These are phyloP conservation scores for Gryllus longicercus DNA, from an alignment of 2,888 invertebrate genomes.

Conservation along the genomic window DNA sequence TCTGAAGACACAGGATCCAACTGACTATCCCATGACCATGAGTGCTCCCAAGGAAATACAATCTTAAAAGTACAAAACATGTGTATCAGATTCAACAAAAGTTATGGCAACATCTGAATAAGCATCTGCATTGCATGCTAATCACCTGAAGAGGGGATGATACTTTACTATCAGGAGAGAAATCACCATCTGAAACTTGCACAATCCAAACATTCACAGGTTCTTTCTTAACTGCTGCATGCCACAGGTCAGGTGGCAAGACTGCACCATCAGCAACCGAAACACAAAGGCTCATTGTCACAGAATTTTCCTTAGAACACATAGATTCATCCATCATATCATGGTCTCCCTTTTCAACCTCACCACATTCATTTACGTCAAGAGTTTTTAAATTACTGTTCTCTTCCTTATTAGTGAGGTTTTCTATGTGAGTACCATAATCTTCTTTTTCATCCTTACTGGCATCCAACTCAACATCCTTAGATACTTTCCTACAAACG, in stretches of 20 bases:
- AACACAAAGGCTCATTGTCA: neutral
- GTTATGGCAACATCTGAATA: no score
- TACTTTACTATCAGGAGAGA: conserved; percentile 17
- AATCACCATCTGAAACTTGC: conserved; percentile 4
- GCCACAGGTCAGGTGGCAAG: neutral
- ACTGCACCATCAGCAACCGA: neutral
- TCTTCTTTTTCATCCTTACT: no score
- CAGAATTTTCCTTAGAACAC: neutral
- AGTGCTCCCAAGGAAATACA: neutral
- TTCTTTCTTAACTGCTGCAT: neutral
- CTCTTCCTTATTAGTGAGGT: no score
- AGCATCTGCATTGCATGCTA: neutral
- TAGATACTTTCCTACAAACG: neutral
- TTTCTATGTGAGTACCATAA: no score
- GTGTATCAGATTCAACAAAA: no score
- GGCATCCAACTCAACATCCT: neutral
- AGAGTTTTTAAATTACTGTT: no score
- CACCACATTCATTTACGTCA: no score
- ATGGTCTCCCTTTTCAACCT: no score
- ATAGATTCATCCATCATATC: no score
- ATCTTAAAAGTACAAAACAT: neutral
- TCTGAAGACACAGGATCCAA: neutral
- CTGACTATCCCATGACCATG: neutral
- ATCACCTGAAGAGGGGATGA: conserved; percentile 9
- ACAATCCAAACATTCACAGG: conserved; percentile 1